phyloP scores from a whole-genome alignment of 2,797 vertebrate species.

The Emydoidea blandingii region DNA sequence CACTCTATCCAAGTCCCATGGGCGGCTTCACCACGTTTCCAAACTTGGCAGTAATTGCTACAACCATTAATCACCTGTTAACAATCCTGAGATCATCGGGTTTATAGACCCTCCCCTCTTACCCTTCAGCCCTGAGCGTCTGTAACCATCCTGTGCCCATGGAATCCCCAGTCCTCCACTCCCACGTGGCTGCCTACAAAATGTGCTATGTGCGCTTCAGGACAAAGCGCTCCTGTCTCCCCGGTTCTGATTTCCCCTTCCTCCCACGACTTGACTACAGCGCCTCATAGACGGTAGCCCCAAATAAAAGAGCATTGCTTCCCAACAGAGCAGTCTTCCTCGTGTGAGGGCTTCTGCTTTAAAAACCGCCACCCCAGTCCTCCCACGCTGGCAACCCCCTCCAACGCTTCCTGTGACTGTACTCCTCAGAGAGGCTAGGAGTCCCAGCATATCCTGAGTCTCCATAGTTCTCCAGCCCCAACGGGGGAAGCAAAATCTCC shows the following conservation, averaged over 20 bases:
- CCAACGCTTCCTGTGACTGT: fast-evolving
- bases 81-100: background rate
- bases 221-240: background rate
- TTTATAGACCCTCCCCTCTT: background rate
- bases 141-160: background rate
- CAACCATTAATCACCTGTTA: background rate
- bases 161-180: background rate
- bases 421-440: background rate
- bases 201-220: background rate
- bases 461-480: background rate
- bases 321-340: background rate
- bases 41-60: background rate
- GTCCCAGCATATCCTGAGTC: background rate
- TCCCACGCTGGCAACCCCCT: background rate
- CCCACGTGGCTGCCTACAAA: background rate
- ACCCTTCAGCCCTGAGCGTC: background rate
- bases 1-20: background rate
- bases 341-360: background rate
- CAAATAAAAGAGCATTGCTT: background rate
- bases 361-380: background rate
- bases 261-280: background rate
- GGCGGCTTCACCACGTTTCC: background rate
- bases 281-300: too few relatives aligned
- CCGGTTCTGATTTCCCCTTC: background rate
- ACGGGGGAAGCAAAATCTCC: background rate